Percentiles rank a stretch among this genome's conserved stretches.
phyloP scores from a whole-genome alignment of 1,140 invertebrate genomes.

The Harpegnathos saltator region DNA sequence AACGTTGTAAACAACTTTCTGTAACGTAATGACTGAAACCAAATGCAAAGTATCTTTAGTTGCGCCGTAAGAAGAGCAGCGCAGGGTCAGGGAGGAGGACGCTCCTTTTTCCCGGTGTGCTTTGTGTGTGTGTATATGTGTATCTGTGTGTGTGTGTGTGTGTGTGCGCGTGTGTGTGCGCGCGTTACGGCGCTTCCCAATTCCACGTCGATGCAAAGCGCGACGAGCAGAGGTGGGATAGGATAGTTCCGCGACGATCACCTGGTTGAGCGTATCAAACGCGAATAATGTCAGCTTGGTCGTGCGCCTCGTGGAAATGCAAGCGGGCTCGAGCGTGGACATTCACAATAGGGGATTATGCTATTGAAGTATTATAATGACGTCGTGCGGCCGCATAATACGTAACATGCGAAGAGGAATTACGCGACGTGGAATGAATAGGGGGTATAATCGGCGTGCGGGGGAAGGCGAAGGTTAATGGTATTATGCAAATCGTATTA shows the following conservation, averaged over 20 bases:
- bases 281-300: conserved; percentile 65
- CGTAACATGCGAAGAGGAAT: conserved; percentile 76
- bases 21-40: conserved; percentile 3
- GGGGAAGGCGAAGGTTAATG: conserved; percentile 71
- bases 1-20: conserved; percentile 38
- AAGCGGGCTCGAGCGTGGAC: conserved; percentile 60
- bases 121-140: too few relatives aligned
- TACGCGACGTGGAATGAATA: conserved; percentile 73
- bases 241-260: conserved; percentile 42
- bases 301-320: conserved; percentile 61
- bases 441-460: conserved; percentile 63
- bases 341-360: conserved; percentile 75
- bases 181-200: conserved; percentile 3
- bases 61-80: neutral
- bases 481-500: conserved; percentile 80
- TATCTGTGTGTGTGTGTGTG: too few relatives aligned
- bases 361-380: conserved; percentile 78
- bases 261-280: conserved; percentile 60
- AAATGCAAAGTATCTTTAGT: conserved; percentile 35
- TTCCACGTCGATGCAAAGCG: neutral
- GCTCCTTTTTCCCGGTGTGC: too few relatives aligned
- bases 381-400: conserved; percentile 73
- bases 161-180: too few relatives aligned
- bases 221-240: neutral
- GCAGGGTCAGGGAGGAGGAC: neutral